Evolutionary conservation across 2,888 invertebrate genomes (phyloP), one percentile per base, ranked within the genome.

Genomic region (Cerastis rubricosa): DNA sequence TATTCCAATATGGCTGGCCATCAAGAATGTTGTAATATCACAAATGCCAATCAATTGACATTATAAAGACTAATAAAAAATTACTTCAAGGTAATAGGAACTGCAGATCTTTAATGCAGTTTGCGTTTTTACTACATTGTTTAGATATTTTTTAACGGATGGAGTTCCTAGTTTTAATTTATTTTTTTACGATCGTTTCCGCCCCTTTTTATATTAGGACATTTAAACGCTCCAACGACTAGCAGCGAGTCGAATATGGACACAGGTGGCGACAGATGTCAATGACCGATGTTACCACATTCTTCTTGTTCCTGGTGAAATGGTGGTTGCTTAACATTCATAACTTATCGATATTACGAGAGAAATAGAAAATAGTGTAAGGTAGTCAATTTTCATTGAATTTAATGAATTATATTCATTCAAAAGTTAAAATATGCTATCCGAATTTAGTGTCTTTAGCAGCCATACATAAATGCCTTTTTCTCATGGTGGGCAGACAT

Each of bases 11-110:
- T 57, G 70, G 85, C 9, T 3, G 45, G 61, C 17, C 59, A 61
- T 64, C 47, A 69, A 49, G 19, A 40, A 69, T 81, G 61, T 74
- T 71, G 78, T 68, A 81, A 81, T 69, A 67, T 59, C 47, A 61
- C 77, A 74, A 78, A 85, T 78, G 73, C 25, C 74, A 78, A 77
- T 74, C 59, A 61, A 81, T 74, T 73, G 70, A 67, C 77, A 65
- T 71, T 67, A 70, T 69, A 71, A 57, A 73, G 25, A 6, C 57
- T 25, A 70, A 69, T 57, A 71, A 67, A 82, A 73, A 63, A 57
- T 11, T 1, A 45, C 35, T 64, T 77, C 83, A 85, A 85, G 83
- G 85, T 35, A 9, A 76, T 43, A 45, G 45, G 14, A 81, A 69
- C 71, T 74, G 71, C 67, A 59, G 40, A n/a, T 19, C 25, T 65